Percentiles rank a stretch among this genome's conserved stretches.
Evolutionary conservation across 2,888 invertebrate genomes (phyloP).

Genomic region (Hemicrepidius hirtus): DNA sequence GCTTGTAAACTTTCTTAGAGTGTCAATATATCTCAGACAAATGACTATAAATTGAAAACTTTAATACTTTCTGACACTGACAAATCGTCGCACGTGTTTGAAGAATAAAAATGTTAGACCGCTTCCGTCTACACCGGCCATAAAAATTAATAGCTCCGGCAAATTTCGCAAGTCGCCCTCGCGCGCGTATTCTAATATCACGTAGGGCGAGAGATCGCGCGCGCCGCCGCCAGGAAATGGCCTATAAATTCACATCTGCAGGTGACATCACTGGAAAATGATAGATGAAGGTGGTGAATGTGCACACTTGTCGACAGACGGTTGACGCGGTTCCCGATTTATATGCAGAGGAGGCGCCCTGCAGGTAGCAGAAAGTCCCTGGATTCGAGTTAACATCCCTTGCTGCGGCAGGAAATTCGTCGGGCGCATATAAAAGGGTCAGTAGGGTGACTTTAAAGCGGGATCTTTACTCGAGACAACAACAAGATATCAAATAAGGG

Average conservation of each 20-base stretch:
- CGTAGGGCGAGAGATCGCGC: background rate
- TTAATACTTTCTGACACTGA: slow-evolving; percentile 41
- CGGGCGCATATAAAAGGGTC: slow-evolving; percentile 37
- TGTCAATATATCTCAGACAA: slow-evolving; percentile 43
- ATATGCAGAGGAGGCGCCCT: slow-evolving; percentile 39
- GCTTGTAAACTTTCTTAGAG: slow-evolving; percentile 37
- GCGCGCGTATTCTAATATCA: slow-evolving; percentile 29
- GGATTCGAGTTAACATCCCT: slow-evolving; percentile 35
- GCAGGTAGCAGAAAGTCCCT: slow-evolving; percentile 40
- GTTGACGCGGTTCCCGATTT: slow-evolving; percentile 42
- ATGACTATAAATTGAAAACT: slow-evolving; percentile 45
- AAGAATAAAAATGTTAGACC: slow-evolving; percentile 35
- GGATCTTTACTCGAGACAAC: slow-evolving; percentile 12
- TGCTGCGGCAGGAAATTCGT: slow-evolving; percentile 30
- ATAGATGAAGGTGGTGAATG: slow-evolving; percentile 46
- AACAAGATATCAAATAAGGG: slow-evolving; percentile 15
- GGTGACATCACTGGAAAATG: slow-evolving; percentile 43
- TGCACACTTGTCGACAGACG: slow-evolving; percentile 37
- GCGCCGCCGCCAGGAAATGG: slow-evolving; percentile 37
- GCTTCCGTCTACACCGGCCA: slow-evolving; percentile 19
- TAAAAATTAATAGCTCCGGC: slow-evolving; percentile 37
- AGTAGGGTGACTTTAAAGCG: slow-evolving; percentile 24
- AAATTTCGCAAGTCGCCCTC: slow-evolving; percentile 22
- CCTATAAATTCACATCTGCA: slow-evolving; percentile 48
- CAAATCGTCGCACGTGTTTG: slow-evolving; percentile 40